Evolutionary conservation across 1,140 invertebrate species (phyloP).

Genomic region (Habropoda laboriosa): DNA sequence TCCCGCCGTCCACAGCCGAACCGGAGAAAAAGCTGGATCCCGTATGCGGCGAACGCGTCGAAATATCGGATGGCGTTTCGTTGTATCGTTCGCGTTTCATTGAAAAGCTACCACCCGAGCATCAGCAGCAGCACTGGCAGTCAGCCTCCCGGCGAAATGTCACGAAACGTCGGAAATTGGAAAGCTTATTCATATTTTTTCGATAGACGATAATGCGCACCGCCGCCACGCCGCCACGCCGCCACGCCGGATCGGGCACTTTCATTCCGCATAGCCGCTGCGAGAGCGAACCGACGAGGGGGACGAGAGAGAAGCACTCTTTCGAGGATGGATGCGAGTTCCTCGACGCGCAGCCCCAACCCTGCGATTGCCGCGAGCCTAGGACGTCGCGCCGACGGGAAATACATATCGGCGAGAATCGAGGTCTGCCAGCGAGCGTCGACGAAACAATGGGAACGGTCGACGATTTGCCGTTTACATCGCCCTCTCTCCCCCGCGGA

Average conservation of each 20-base stretch:
- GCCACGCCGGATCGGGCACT: slow-evolving; percentile 64
- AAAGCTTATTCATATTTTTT: slow-evolving; percentile 82
- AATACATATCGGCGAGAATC: background rate
- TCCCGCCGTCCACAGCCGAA: background rate
- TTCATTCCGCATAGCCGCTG: slow-evolving; percentile 79
- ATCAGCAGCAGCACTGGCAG: slow-evolving; percentile 44
- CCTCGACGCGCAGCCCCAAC: slow-evolving; percentile 11
- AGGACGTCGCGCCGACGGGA: background rate
- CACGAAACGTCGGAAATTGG: slow-evolving; percentile 81
- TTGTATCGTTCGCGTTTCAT: slow-evolving; percentile 77
- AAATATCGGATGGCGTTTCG: slow-evolving; percentile 80
- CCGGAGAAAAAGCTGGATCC: slow-evolving; percentile 2
- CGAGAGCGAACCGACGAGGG: slow-evolving; percentile 33
- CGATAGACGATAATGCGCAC: slow-evolving; percentile 70
- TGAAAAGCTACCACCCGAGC: slow-evolving; percentile 58
- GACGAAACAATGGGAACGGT: background rate
- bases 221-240: slow-evolving; percentile 33
- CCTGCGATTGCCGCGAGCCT: background rate
- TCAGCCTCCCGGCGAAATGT: slow-evolving; percentile 81
- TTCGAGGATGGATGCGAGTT: slow-evolving; percentile 11
- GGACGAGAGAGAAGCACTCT: slow-evolving; percentile 29
- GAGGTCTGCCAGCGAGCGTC: background rate
- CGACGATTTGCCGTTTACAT: background rate
- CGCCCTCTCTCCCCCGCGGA: background rate
- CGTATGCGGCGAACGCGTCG: slow-evolving; percentile 69